Evolutionary conservation across 2,113 vertebrate genomes (phyloP).

Genomic region (Apistogramma diplotaenia): DNA sequence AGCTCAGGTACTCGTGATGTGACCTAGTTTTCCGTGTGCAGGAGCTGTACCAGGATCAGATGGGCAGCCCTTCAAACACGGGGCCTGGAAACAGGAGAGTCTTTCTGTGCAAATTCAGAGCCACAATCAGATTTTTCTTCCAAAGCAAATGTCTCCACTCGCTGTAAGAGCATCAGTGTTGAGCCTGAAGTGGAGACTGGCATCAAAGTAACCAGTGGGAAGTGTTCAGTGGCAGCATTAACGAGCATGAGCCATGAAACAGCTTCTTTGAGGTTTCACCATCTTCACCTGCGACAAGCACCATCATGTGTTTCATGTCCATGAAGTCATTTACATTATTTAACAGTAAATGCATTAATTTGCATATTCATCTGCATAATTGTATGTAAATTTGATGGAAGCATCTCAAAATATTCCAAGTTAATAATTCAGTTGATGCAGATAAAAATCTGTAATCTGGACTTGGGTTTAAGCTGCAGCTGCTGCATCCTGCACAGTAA

Average conservation of each 20-base stretch:
- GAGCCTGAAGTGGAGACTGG: not conserved
- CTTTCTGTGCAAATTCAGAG: not conserved
- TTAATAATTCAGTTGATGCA: not conserved
- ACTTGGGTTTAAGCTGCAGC: no score
- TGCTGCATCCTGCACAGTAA: not conserved
- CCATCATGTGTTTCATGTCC: not conserved
- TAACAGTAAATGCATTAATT: not conserved
- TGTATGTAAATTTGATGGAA: not conserved
- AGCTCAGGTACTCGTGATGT: not conserved
- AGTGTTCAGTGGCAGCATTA: no score
- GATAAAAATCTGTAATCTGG: not conserved
- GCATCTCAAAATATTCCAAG: no score
- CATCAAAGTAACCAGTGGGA: no score
- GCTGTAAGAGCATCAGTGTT: not conserved
- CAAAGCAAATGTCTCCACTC: not conserved
- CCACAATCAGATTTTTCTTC: not conserved
- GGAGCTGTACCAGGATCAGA: conserved; percentile 9
- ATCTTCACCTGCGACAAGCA: not conserved
- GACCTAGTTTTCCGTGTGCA: conserved; percentile 32
- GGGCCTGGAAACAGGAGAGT: not conserved
- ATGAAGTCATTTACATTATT: not conserved
- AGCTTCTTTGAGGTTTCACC: not conserved
- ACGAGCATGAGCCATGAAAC: not conserved
- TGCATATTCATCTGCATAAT: not conserved
- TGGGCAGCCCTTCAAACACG: conserved; percentile 14